These are phyloP conservation scores for Amphiura filiformis DNA, from an alignment of 35 echinoderm and acorn worm genomes.

Conservation along the genomic window DNA sequence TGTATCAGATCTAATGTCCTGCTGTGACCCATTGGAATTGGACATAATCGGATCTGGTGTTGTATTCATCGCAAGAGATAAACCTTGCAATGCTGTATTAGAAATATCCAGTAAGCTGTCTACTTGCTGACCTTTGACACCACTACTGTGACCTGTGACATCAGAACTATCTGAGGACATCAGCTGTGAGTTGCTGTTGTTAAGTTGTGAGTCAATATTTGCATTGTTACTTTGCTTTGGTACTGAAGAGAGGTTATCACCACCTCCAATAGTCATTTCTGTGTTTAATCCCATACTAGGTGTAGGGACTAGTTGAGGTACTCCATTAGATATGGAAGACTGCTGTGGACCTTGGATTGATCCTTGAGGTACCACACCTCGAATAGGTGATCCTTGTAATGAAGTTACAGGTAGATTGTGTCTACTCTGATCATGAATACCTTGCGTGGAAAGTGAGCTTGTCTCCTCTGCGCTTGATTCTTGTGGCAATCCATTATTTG, in stretches of 20 bases:
- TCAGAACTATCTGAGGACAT: too few species aligned
- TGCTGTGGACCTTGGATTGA: neutral
- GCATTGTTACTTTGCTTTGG: neutral
- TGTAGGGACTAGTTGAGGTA: neutral
- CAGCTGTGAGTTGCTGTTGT: constrained; percentile 36
- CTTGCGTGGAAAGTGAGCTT: too few species aligned
- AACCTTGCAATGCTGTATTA: neutral
- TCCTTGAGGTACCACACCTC: too few species aligned
- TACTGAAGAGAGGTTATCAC: neutral
- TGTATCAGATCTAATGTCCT: too few species aligned
- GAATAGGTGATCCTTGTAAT: too few species aligned
- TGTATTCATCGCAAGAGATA: neutral
- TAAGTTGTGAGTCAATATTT: neutral
- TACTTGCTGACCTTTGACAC: too few species aligned
- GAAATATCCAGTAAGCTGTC: neutral
- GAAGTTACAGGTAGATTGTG: too few species aligned
- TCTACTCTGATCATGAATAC: too few species aligned
- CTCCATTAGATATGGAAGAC: neutral
- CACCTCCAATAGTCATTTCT: neutral
- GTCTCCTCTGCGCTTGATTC: too few species aligned
- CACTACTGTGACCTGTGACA: neutral
- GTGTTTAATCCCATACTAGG: neutral
- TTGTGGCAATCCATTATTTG: neutral
- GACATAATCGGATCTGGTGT: neutral
- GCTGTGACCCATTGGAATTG: too few species aligned